Percentiles rank a stretch among this genome's conserved stretches.
These are phyloP conservation scores for Ophioninae sp. DNA, from an alignment of 2,888 invertebrate genomes.

Conservation along the genomic window DNA sequence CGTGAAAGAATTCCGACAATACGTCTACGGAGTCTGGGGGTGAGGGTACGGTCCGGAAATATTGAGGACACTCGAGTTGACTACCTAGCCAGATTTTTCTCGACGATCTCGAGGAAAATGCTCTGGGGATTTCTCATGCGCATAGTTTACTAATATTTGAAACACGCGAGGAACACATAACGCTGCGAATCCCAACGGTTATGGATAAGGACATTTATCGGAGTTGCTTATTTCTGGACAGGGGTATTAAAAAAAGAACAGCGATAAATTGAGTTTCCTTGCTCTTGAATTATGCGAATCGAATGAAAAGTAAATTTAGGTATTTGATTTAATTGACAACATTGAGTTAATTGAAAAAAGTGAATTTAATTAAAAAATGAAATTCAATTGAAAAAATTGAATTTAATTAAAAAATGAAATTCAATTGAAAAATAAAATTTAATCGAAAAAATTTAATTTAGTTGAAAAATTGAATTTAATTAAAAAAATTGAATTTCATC, in stretches of 20 bases:
- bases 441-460: background rate
- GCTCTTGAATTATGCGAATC: background rate
- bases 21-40: conserved; percentile 3
- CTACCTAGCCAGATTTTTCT: conserved; percentile 30
- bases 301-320: background rate
- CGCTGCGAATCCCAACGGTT: background rate
- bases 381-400: background rate
- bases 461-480: background rate
- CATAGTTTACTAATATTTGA: background rate
- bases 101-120: conserved; percentile 28
- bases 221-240: background rate
- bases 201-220: background rate
- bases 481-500: too few species aligned
- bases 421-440: too few species aligned
- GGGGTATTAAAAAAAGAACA: background rate
- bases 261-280: background rate
- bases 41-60: conserved; percentile 17
- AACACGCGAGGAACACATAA: background rate
- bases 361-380: background rate
- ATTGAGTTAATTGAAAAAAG: background rate
- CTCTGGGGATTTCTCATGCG: conserved; percentile 1
- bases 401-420: background rate
- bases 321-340: background rate
- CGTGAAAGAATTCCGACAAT: conserved; percentile 26
- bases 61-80: conserved; percentile 9